Evolutionary conservation across 2,113 vertebrate genomes (phyloP), one percentile per base, ranked within the genome.

Genomic region (Solea senegalensis): DNA sequence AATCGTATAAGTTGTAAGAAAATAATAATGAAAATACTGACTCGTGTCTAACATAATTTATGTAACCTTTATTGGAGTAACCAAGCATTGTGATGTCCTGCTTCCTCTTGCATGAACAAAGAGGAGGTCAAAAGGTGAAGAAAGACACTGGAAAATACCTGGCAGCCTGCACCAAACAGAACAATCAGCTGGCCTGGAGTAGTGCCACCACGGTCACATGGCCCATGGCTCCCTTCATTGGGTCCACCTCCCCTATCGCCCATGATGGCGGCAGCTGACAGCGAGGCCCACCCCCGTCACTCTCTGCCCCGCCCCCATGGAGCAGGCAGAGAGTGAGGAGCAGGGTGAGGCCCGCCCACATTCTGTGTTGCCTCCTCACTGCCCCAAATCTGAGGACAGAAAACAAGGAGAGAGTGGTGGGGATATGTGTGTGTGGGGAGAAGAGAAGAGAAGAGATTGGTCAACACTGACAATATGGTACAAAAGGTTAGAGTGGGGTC

Each of bases 121-220:
- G 50, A 1, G 21, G 27, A 54, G 1, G 10, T 16, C 5, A 49
- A 59, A 7, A 53, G 11, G 13, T 52, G 13, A 34, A 34, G 34
- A 34, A 52, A 43, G 14, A 1, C 14, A 75, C 4, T 1, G 1
- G 2, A 0, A 59, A 58, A 73, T 82, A 99, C 98, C 94, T 94
- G 86, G 95, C 93, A 2, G 97, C 97, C 96, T 99, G 98, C 93
- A 88, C 84, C 88, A 96, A 76, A 58, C 98, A 99, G 87, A 96
- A 88, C 12, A 90, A 88, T 97, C 98, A 99, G 93, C 95, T 98
- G 49, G 97, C 97, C 76, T 97, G 94, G 2, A 99, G 91, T 13
- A 97, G 95, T 6, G 95, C 96, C 53, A 99, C 95, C 68, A 99
- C 96, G 0, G 94, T 95, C 85, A 99, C 96, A 0, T 5, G 82